Base-by-base conservation (phyloP, 2,113 vertebrate species). In the Clarias batrachus region DNA sequence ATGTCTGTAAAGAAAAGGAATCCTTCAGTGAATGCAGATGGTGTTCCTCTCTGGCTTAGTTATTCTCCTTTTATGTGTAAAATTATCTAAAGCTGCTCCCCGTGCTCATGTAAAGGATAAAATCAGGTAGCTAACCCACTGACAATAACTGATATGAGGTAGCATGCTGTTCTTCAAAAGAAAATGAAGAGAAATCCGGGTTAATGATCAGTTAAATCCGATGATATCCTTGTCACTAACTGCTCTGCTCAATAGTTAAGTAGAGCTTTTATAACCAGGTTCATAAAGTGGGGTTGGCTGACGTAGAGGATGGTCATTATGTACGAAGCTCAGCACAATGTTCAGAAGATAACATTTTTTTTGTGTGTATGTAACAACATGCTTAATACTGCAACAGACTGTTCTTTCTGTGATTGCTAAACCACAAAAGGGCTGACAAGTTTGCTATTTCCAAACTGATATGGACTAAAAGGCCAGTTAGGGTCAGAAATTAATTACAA, bases 211-310 rank as follows among this genome's bases (percentile, higher is more conserved):
- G 5, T 83, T 11, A 70, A 12, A 54, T 12, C n/a, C 19, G 19
- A 27, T 30, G 81, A 83, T 66, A 56, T 66, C 25, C 41, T 68
- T 54, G 16, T 68, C 37, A 54, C 48, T 70, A 4, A 54, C 41
- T 33, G n/a, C 41, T 21, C 25, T 11, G 4, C 70, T 21, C 27
- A 19, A 68, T 23, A 56, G 25, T 83, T 82, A 54, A 52, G 4
- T 14, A 25, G 9, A 70, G 65, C 48, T 68, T 82, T 83, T 83
- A 83, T 83, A 56, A 52, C 60, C 81, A 56, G 48, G 81, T 30
- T 83, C 80, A 83, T 83, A 70, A 87, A 86, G 30, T n/a, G 60
- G 62, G 74, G 23, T 78, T 78, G 70, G 56, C 41, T 83, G 48
- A 70, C 13, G 52, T 30, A 70, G 16, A 30, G n/a, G n/a, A 56